Evolutionary conservation across 1,140 invertebrate species (phyloP).

Genomic region (Nephotettix cincticeps): DNA sequence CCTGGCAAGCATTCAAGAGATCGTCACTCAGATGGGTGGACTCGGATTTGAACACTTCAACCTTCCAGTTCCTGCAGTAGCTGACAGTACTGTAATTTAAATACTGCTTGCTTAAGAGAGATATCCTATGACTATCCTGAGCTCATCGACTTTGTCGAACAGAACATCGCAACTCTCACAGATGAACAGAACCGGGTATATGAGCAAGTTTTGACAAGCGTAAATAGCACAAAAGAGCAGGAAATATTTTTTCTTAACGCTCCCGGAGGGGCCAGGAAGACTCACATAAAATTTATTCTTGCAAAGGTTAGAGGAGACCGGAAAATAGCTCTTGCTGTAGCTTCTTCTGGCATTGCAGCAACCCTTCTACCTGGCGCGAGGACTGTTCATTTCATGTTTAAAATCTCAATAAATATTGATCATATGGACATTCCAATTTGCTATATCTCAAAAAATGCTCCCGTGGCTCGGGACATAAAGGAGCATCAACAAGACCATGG

Average conservation of each 20-base stretch:
- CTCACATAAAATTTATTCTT: slow-evolving; percentile 37
- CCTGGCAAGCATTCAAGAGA: neutral
- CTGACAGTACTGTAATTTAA: neutral
- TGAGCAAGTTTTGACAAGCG: neutral
- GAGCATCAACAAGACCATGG: slow-evolving; percentile 40
- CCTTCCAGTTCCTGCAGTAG: neutral
- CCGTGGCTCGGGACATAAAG: slow-evolving; percentile 36
- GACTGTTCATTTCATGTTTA: slow-evolving; percentile 49
- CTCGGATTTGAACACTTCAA: too few relatives aligned
- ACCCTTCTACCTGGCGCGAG: slow-evolving; percentile 45
- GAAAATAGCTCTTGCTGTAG: slow-evolving; percentile 43
- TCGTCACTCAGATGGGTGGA: neutral
- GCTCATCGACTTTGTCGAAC: neutral
- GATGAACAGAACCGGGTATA: too few relatives aligned
- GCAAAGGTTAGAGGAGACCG: slow-evolving; percentile 34
- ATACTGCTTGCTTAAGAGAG: neutral
- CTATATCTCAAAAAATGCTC: slow-evolving; percentile 38
- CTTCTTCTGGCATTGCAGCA: slow-evolving; percentile 50
- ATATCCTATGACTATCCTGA: neutral
- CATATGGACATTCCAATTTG: slow-evolving; percentile 30
- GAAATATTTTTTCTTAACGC: slow-evolving; percentile 30
- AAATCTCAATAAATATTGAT: slow-evolving; percentile 41
- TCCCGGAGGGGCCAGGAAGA: slow-evolving; percentile 39
- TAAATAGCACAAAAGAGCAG: neutral
- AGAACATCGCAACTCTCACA: neutral